Percentiles rank a stretch among this genome's conserved stretches.
These are phyloP conservation scores for Morone chrysops DNA, from an alignment of 2,113 vertebrate species.

Conservation along the genomic window DNA sequence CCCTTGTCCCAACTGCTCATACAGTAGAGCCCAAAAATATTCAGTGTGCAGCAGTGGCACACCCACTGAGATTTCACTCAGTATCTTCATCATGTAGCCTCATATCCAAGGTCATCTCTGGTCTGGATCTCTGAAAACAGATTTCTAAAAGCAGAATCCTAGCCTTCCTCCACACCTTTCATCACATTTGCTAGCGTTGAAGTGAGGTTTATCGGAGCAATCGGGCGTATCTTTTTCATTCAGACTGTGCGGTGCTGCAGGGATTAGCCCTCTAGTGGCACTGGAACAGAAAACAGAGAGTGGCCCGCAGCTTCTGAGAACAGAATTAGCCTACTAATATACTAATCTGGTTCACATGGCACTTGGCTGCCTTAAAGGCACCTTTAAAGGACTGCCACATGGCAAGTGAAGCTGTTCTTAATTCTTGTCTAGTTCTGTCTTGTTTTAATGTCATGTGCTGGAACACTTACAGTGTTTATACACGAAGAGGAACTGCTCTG, in stretches of 20 bases:
- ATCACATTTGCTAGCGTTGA: background rate
- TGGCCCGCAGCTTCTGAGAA: conserved; percentile 45
- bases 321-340: conserved; percentile 75
- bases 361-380: conserved; percentile 48
- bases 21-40: conserved; percentile 41
- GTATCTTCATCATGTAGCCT: background rate
- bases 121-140: background rate
- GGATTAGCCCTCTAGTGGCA: conserved; percentile 58
- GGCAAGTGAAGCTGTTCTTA: conserved; percentile 30
- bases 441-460: conserved; percentile 27
- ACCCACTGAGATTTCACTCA: background rate
- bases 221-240: conserved; percentile 29
- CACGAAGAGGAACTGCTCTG: conserved; percentile 20
- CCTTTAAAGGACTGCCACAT: conserved; percentile 11
- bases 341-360: conserved; percentile 76
- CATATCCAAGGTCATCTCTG: background rate
- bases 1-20: conserved; percentile 40
- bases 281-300: conserved; percentile 31
- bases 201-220: conserved; percentile 35
- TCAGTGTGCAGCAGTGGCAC: conserved; percentile 13
- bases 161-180: background rate
- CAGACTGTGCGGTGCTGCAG: conserved; percentile 13
- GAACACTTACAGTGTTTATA: conserved; percentile 29
- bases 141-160: background rate
- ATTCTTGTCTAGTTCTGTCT: conserved; percentile 24